phyloP scores from a whole-genome alignment of 2,113 vertebrate genomes.

The Oncorhynchus masou region DNA sequence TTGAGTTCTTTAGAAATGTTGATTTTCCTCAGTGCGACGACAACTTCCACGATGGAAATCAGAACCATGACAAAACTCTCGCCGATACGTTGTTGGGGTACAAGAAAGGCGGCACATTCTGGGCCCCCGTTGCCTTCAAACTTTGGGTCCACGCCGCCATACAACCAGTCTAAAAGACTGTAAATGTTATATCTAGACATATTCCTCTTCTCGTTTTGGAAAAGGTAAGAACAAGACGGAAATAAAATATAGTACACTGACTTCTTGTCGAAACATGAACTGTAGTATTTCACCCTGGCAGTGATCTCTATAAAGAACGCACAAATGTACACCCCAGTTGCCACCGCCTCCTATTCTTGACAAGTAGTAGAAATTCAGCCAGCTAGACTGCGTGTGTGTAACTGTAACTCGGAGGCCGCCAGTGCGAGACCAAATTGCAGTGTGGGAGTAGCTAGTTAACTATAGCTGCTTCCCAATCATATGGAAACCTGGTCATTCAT shows the following conservation, averaged over 20 bases:
- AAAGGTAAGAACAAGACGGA: constrained; percentile 78
- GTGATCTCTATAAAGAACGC: constrained; percentile 36
- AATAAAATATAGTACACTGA: constrained; percentile 77
- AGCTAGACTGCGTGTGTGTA: neutral
- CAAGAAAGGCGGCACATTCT: constrained; percentile 93
- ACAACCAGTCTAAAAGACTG: constrained; percentile 94
- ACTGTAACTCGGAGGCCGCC: neutral
- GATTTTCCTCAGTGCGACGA: constrained; percentile 82
- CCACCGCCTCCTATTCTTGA: constrained; percentile 22
- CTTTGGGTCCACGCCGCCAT: constrained; percentile 95
- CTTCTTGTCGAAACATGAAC: constrained; percentile 84
- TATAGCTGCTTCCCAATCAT: no score
- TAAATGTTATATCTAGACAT: constrained; percentile 91
- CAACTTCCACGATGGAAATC: constrained; percentile 83
- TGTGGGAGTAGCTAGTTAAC: neutral
- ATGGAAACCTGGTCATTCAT: no score
- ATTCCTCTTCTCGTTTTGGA: constrained; percentile 78
- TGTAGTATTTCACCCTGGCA: constrained; percentile 47
- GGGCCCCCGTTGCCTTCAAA: constrained; percentile 96
- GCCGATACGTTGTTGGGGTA: constrained; percentile 80
- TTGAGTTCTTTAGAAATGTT: constrained; percentile 67
- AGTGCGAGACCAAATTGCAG: neutral
- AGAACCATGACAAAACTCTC: constrained; percentile 85
- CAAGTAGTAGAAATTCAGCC: neutral
- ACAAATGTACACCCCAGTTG: constrained; percentile 54